Conservation (phyloP, 2,888 invertebrate species). For the Pharmacophagus antenor region DNA sequence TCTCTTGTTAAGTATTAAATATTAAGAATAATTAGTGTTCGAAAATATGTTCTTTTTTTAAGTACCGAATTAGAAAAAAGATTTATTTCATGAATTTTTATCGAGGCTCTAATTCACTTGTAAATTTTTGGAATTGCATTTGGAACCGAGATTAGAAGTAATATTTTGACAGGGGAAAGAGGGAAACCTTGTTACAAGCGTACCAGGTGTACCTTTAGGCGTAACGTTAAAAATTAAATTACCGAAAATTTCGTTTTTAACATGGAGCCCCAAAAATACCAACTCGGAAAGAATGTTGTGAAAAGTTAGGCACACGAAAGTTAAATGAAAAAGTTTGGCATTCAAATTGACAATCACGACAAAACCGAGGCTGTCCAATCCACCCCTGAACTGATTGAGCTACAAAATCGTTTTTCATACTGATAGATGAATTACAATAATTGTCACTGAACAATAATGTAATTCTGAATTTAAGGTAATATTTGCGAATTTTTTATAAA, state of each 20-base stretch:
- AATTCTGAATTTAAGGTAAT: background rate
- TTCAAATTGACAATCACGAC: constrained; percentile 71
- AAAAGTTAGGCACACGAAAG: constrained; percentile 63
- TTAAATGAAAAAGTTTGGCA: constrained; percentile 76
- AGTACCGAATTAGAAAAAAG: background rate
- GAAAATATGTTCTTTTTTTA: background rate
- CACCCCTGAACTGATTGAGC: constrained; percentile 46
- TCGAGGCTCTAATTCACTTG: constrained; percentile 12
- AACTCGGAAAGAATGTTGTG: constrained; percentile 62
- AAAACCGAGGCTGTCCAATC: constrained; percentile 45
- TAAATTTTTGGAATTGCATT: constrained; percentile 21
- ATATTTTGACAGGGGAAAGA: constrained; percentile 4
- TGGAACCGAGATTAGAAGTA: constrained; percentile 16
- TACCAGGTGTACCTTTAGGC: constrained; percentile 31
- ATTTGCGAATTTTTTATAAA: too few relatives aligned
- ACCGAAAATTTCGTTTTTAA: constrained; percentile 54
- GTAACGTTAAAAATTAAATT: constrained; percentile 43
- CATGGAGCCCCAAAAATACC: constrained; percentile 48
- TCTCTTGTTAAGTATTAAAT: too few relatives aligned
- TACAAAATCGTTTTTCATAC: constrained; percentile 48
- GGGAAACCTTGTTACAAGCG: constrained; percentile 30
- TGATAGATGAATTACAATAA: constrained; percentile 27
- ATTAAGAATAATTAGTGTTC: too few relatives aligned
- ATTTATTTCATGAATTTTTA: background rate
- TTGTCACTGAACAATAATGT: too few relatives aligned